Evolutionary conservation across 2,797 vertebrate species (phyloP).

Genomic region (Cottoperca gobio): DNA sequence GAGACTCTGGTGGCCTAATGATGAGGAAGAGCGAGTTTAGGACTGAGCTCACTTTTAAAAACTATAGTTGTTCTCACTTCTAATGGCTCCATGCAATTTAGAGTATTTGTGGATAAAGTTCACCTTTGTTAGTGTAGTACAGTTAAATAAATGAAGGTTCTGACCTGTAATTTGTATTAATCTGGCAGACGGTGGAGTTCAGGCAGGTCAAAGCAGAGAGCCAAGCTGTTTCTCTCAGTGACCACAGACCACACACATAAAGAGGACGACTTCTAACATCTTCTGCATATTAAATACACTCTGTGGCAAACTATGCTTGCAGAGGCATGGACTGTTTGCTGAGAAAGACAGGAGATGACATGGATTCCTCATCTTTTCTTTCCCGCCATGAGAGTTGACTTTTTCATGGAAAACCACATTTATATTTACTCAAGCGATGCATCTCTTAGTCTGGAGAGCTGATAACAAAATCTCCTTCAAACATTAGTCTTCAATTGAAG

Average conservation of each 20-base stretch:
- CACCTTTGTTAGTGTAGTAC: constrained; percentile 1
- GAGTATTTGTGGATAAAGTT: neutral
- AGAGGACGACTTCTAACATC: neutral
- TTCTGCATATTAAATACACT: constrained; percentile 3
- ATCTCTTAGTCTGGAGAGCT: neutral
- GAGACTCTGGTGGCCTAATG: constrained; percentile 18
- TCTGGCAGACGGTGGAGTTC: constrained; percentile 2
- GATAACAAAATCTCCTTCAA: constrained; percentile 5
- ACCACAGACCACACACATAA: constrained; percentile 3
- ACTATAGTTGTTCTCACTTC: neutral
- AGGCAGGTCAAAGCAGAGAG: constrained; percentile 17
- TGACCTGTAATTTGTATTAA: constrained; percentile 25
- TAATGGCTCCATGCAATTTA: neutral
- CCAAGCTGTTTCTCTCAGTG: neutral
- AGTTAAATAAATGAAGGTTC: constrained; percentile 25
- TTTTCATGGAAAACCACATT: neutral
- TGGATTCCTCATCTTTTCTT: neutral
- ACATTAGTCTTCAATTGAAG: neutral
- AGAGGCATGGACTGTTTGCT: neutral
- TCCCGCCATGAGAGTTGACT: neutral
- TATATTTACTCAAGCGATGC: neutral
- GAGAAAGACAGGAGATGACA: constrained; percentile 3
- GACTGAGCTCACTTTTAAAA: neutral
- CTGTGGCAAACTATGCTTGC: neutral
- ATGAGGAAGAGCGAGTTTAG: constrained; percentile 22